These are phyloP conservation scores for Maniola hyperantus DNA, from an alignment of 2,888 invertebrate species.

Conservation along the genomic window DNA sequence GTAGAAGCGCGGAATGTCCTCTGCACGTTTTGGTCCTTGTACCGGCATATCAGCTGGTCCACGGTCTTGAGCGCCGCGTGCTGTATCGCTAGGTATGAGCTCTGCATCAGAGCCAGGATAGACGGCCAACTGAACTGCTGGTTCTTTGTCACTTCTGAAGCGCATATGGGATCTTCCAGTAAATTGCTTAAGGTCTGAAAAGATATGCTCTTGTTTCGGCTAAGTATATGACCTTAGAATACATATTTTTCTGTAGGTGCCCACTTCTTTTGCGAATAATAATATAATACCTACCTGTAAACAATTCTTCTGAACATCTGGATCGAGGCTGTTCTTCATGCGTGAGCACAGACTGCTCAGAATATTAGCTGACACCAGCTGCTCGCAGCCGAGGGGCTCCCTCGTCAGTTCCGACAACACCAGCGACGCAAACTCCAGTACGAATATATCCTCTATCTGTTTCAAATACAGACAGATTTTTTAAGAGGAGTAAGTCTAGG, in stretches of 20 bases:
- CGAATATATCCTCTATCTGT: constrained; percentile 75
- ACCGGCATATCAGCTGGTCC: constrained; percentile 71
- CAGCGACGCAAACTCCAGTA: constrained; percentile 79
- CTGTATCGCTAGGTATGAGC: constrained; percentile 78
- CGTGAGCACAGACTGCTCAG: constrained; percentile 71
- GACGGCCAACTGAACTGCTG: constrained; percentile 76
- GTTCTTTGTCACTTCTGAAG: constrained; percentile 72
- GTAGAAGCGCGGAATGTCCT: constrained; percentile 75
- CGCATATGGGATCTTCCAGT: constrained; percentile 74
- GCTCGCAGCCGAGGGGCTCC: constrained; percentile 74
- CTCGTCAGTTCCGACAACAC: constrained; percentile 76
- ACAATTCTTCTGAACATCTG: constrained; percentile 82
- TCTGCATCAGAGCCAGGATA: constrained; percentile 71
- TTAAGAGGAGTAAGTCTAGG: no score
- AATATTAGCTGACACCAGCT: constrained; percentile 70
- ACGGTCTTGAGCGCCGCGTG: constrained; percentile 72
- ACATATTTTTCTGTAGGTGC: no score
- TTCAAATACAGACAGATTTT: constrained; percentile 10
- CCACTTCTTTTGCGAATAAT: not conserved
- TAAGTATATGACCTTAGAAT: no score
- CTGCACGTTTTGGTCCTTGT: constrained; percentile 73
- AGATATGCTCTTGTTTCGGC: not conserved
- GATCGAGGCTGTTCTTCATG: constrained; percentile 77
- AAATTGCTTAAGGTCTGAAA: constrained; percentile 73
- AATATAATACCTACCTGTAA: constrained; percentile 74